Base-by-base conservation (phyloP, 2,113 vertebrate genomes). In the Cygnus atratus region DNA sequence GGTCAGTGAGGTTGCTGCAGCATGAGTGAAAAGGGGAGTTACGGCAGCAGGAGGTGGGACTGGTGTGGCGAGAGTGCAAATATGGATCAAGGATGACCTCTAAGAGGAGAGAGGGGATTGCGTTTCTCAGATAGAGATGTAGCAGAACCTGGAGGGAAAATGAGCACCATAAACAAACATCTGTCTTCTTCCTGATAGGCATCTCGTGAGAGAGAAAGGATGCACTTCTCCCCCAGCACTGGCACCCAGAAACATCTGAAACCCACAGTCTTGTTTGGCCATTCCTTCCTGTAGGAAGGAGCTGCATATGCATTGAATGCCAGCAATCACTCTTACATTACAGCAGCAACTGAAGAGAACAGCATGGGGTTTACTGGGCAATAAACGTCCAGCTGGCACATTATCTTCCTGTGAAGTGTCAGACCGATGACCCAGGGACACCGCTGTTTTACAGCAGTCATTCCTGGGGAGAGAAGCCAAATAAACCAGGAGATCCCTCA, bases 291-390 rank as follows among this genome's bases (percentile, higher is more conserved):
- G 10, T 55, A 31, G 71, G 37, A 68, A 76, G 75, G 57, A 61
- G 44, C 28, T 66, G 80, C 44, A 52, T 59, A 39, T 25, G 33
- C 65, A 61, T 1, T 43, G 84, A 84, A 39, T 59, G 70, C 70
- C 70, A 88, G 37, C 59, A 73, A 43, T 46, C 25, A 5, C 39
- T 57, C 70, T 58, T 54, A 82, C 75, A 50, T 82, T 55, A 20
- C 61, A 70, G 61, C 43, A 58, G n/a, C 58, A 33, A 41, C 17
- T 12, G 0, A n/a, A 82, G 83, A 44, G 75, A 94, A 26, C 75
- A 83, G 92, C 87, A 52, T 70, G 87, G 61, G 59, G 57, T 85
- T 88, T 92, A 55, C 70, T 31, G 75, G 61, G 87, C 80, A 91
- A 78, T 92, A 92, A 91, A 91, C 62, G 9, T 46, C 92, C 87